These are phyloP conservation scores for Poeciliopsis infans DNA, from an alignment of 2,797 vertebrate species.

Conservation along the genomic window DNA sequence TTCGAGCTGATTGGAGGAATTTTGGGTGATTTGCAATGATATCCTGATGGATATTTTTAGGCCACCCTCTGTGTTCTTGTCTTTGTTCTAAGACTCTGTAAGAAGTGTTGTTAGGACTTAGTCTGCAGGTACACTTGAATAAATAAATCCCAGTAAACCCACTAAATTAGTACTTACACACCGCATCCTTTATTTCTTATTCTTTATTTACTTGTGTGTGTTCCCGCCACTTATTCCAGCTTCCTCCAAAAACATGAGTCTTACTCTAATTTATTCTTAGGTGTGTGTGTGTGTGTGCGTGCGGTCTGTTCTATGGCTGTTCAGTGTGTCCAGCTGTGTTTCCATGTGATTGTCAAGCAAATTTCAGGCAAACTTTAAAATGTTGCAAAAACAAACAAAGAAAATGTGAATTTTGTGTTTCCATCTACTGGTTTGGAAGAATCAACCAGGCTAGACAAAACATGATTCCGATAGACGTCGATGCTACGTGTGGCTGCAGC, in stretches of 20 bases:
- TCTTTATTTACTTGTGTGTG: background rate
- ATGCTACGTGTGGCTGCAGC: too few relatives aligned
- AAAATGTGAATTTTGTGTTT: too few relatives aligned
- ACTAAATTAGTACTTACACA: background rate
- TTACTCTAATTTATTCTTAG: background rate
- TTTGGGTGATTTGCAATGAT: background rate
- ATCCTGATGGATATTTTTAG: constrained; percentile 1
- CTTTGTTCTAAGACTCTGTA: background rate
- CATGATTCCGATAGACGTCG: too few relatives aligned
- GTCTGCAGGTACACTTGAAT: background rate
- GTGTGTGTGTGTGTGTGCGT: background rate
- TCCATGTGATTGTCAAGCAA: background rate
- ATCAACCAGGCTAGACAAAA: too few relatives aligned
- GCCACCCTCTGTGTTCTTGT: background rate
- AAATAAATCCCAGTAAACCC: background rate
- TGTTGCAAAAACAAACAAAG: too few relatives aligned
- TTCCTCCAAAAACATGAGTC: background rate
- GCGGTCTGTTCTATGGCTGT: background rate
- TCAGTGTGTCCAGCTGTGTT: background rate
- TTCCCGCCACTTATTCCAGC: background rate
- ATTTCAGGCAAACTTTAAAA: too few relatives aligned
- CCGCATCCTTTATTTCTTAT: background rate
- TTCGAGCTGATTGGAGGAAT: constrained; percentile 3
- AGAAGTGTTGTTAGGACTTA: background rate
- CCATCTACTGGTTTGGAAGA: too few relatives aligned